These are phyloP conservation scores for Drosophila kuntzei DNA, from an alignment of 2,888 invertebrate genomes.

Conservation along the genomic window DNA sequence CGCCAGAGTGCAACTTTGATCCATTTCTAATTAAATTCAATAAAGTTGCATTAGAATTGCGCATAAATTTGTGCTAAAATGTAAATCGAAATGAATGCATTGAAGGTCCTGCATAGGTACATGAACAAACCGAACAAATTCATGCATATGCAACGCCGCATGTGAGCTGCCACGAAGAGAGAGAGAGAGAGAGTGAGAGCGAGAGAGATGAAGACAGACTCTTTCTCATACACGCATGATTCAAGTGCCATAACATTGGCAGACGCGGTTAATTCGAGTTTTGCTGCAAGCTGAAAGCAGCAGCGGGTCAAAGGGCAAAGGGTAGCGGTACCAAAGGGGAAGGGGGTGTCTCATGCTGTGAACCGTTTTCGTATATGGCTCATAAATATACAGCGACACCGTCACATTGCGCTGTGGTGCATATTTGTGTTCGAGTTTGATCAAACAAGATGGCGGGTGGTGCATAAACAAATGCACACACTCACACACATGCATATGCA, in stretches of 20 bases:
- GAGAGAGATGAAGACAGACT: background rate
- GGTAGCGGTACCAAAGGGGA: background rate
- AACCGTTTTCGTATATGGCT: conserved; percentile 42
- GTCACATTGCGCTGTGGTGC: conserved; percentile 43
- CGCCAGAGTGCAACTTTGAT: conserved; percentile 33
- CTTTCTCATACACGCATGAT: conserved; percentile 6
- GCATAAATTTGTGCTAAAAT: conserved; percentile 63
- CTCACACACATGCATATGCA: conserved; percentile 45
- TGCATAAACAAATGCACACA: conserved; percentile 34
- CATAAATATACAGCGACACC: conserved; percentile 73
- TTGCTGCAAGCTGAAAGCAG: conserved; percentile 19
- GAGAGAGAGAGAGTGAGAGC: background rate
- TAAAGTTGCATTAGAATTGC: conserved; percentile 64
- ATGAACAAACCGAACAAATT: conserved; percentile 37
- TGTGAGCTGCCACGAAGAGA: conserved; percentile 7
- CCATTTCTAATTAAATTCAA: conserved; percentile 71
- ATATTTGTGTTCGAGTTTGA: conserved; percentile 62
- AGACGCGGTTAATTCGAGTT: conserved; percentile 58
- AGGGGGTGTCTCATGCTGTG: background rate
- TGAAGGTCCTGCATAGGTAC: conserved; percentile 59
- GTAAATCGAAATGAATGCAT: conserved; percentile 53
- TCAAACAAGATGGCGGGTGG: conserved; percentile 66
- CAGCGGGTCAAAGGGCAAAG: conserved; percentile 3
- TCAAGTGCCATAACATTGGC: conserved; percentile 54
- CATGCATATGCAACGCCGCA: conserved; percentile 62